Evolutionary conservation across 2,113 vertebrate genomes (phyloP).

Genomic region (Camarhynchus parvulus): DNA sequence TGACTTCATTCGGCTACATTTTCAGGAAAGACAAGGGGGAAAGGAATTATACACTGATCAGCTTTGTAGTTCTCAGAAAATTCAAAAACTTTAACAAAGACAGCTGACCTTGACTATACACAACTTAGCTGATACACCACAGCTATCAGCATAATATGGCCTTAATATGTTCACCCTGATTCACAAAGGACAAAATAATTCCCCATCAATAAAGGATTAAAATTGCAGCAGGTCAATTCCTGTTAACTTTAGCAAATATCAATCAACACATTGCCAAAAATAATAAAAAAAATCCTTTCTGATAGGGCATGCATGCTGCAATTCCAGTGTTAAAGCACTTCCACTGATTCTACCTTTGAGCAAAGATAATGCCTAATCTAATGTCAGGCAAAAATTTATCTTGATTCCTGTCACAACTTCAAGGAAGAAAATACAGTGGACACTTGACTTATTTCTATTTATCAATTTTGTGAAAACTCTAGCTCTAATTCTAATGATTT

Average conservation of each 20-base stretch:
- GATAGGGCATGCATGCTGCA: not conserved
- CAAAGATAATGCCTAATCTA: not conserved
- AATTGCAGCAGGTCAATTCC: constrained; percentile 51
- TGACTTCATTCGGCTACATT: not conserved
- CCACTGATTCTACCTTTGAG: not conserved
- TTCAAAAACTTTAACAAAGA: not conserved
- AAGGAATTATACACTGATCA: not conserved
- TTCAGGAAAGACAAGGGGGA: not conserved
- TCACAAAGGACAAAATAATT: constrained; percentile 58
- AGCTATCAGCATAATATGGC: constrained; percentile 55
- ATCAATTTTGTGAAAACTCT: not conserved
- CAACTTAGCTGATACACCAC: constrained; percentile 37
- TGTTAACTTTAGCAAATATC: constrained; percentile 46
- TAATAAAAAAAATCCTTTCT: not conserved
- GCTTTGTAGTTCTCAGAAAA: not conserved
- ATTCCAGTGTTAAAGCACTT: not conserved
- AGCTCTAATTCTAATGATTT: not conserved
- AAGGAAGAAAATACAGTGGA: not conserved
- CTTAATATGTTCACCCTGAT: constrained; percentile 53
- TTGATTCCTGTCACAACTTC: not conserved
- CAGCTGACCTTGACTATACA: not conserved
- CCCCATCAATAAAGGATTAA: constrained; percentile 62
- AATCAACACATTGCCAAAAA: constrained; percentile 41
- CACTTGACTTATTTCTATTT: not conserved
- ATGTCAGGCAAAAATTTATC: not conserved